Evolutionary conservation across 2,888 invertebrate genomes (phyloP).

Genomic region (Allolobophora icterica): DNA sequence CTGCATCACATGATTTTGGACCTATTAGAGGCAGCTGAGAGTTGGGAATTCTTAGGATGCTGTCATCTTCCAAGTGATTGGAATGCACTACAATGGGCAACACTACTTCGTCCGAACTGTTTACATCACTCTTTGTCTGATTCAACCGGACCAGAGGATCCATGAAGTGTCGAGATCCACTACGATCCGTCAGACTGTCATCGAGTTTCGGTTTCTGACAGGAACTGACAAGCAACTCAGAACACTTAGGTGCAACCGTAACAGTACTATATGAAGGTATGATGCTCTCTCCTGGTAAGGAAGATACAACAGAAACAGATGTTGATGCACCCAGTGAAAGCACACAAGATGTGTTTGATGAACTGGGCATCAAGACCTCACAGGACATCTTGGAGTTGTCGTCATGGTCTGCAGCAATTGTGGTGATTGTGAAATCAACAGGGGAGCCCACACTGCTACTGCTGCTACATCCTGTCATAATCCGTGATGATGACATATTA

Average conservation of each 20-base stretch:
- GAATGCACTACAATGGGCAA: slow-evolving; percentile 2
- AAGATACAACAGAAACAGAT: background rate
- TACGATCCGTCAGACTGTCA: background rate
- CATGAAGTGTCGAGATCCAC: background rate
- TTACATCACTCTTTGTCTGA: slow-evolving; percentile 1
- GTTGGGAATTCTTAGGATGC: background rate
- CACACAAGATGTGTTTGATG: background rate
- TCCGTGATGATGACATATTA: background rate
- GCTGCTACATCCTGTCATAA: background rate
- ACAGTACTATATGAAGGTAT: background rate
- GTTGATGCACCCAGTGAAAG: background rate
- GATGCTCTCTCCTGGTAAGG: background rate
- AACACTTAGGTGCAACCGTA: background rate
- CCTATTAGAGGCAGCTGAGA: background rate
- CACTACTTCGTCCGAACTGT: background rate
- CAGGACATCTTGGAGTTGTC: background rate
- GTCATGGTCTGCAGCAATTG: background rate
- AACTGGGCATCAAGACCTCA: background rate
- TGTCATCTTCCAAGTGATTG: slow-evolving; percentile 2
- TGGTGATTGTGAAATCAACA: background rate
- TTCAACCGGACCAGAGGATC: slow-evolving; percentile 7
- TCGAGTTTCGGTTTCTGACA: background rate
- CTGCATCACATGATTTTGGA: background rate
- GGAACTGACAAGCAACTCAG: background rate
- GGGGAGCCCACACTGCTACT: background rate